Conservation (phyloP, 1,140 invertebrate genomes). For the Tetragnatha versicolor region DNA sequence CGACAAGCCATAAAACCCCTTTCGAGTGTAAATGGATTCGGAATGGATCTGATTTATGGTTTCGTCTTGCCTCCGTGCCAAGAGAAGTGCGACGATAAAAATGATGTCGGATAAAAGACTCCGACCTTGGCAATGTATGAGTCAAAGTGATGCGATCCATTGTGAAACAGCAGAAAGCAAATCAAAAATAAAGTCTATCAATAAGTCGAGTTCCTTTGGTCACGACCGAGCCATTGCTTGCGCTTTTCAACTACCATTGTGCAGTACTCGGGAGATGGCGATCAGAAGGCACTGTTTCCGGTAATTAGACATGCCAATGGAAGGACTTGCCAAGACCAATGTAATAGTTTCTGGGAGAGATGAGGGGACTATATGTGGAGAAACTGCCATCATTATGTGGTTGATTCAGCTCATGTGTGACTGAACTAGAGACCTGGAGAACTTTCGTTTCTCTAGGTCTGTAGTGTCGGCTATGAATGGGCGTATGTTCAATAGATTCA, state of each 20-base stretch:
- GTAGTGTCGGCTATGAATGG: no score
- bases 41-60: no score
- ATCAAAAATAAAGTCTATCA: slow-evolving; percentile 44
- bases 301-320: slow-evolving; percentile 44
- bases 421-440: no score
- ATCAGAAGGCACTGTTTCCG: slow-evolving; percentile 28
- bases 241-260: slow-evolving; percentile 49
- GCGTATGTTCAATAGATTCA: no score
- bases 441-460: no score
- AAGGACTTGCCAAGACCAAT: slow-evolving; percentile 22
- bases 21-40: no score
- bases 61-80: not conserved
- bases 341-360: slow-evolving; percentile 45
- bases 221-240: slow-evolving; percentile 45
- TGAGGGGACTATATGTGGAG: no score
- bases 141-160: slow-evolving; percentile 49
- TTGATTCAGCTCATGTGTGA: no score
- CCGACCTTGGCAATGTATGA: slow-evolving; percentile 44
- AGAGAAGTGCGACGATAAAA: not conserved
- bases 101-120: slow-evolving; percentile 7
- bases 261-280: not conserved
- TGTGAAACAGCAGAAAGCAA: slow-evolving; percentile 38
- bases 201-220: slow-evolving; percentile 46
- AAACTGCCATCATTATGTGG: no score
- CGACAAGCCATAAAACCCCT: no score